A percentile compares a stretch with the other conserved stretches of the same genome.
phyloP scores from a whole-genome alignment of 2,888 invertebrate species.

The Eumerus sabulonum region DNA sequence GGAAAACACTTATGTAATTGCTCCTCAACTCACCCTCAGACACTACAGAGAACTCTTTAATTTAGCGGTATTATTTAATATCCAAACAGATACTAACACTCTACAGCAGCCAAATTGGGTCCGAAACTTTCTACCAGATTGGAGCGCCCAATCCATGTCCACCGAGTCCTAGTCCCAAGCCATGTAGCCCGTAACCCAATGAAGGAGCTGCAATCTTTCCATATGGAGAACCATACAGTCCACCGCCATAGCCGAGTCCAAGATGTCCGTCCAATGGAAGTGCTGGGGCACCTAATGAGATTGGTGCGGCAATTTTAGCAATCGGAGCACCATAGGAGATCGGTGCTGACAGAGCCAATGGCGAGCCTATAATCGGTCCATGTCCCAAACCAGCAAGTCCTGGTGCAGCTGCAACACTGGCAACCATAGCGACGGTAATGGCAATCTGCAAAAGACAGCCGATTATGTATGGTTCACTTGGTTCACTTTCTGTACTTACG shows the following conservation, averaged over 20 bases:
- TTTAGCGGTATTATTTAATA: slow-evolving; percentile 51
- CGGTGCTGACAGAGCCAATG: slow-evolving; percentile 63
- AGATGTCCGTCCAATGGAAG: slow-evolving; percentile 63
- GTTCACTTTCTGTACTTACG: slow-evolving; percentile 71
- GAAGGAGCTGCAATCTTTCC: slow-evolving; percentile 72
- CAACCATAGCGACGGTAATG: slow-evolving; percentile 73
- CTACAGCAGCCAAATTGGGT: not conserved
- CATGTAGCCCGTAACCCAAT: slow-evolving; percentile 47
- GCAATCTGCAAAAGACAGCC: slow-evolving; percentile 70
- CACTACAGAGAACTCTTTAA: no score
- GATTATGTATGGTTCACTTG: not conserved
- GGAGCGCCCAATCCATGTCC: slow-evolving; percentile 49
- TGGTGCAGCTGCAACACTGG: slow-evolving; percentile 75
- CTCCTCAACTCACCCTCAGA: slow-evolving; percentile 23
- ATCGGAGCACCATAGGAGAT: slow-evolving; percentile 71
- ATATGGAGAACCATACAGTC: slow-evolving; percentile 73
- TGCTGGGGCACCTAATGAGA: slow-evolving; percentile 72
- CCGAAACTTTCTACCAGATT: slow-evolving; percentile 40
- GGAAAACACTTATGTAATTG: not conserved
- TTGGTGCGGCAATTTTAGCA: slow-evolving; percentile 67
- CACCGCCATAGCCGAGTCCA: slow-evolving; percentile 62
- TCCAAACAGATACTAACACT: slow-evolving; percentile 53
- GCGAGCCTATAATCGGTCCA: slow-evolving; percentile 61
- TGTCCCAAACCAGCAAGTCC: slow-evolving; percentile 71
- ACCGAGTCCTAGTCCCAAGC: slow-evolving; percentile 59